Base-by-base conservation (phyloP, 1,140 invertebrate genomes). In the Achroia grisella region DNA sequence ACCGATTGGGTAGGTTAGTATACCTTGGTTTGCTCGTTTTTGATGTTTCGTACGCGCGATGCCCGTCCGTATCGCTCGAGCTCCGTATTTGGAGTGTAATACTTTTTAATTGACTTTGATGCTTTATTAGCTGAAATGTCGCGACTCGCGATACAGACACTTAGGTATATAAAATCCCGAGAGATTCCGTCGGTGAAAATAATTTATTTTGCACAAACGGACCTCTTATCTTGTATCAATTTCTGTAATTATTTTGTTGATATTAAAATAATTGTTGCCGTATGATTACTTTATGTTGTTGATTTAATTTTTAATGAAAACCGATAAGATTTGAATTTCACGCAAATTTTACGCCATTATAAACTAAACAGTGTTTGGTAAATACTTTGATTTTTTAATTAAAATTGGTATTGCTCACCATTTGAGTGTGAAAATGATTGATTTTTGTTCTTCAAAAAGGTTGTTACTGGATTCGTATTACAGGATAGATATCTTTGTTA, bases 351-450 rank as follows among this genome's bases (percentile, higher is more conserved):
- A 60, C 67, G 61, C 60, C 56, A 69, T 71, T 66, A 73, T 53
- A 76, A 80, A 76, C 57, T 68, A 70, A 75, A 70, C 59, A 68
- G 69, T 82, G 71, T 80, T 72, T 74, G 56, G 64, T 78, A 83
- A 83, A 80, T 78, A 77, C 52, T 68, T 75, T 75, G 68, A 71
- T 79, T 80, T 75, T 72, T 76, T 77, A 80, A 79, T 80, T 77
- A 78, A 72, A 78, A 71, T 69, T 63, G 54, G 71, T 71, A 56
- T 68, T 55, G 32, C 44, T 56, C 43, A 50, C 50, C 43, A 46
- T 40, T 45, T 67, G 46, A 40, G 32, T 17, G 43, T 46, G 46
- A 66, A 48, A 44, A 32, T 23, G 59, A 77, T 79, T 75, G 64
- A 62, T 76, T 82, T 75, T 65, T 63, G 58, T 71, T 59, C 56